Evolutionary conservation across 2,797 vertebrate genomes (phyloP), one percentile per base, ranked within the genome.

Genomic region (Molossus alvarezi): DNA sequence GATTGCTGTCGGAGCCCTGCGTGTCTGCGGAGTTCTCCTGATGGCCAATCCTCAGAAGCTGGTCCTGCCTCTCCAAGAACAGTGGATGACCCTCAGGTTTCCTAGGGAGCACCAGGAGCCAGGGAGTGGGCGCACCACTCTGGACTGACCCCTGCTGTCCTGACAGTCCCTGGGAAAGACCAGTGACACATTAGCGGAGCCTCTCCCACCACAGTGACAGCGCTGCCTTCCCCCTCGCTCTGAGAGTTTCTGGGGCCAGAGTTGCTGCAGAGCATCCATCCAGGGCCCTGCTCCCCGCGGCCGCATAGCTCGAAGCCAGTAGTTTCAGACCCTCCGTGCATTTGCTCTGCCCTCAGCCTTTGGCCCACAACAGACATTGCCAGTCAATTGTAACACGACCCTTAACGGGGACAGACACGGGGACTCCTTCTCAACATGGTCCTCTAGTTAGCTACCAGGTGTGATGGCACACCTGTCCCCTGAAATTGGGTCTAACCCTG

Each of bases 161-260:
- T 73, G 45, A 21, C 20, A 33, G 21, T 67, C 25, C 41, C 27
- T 25, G 33, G 9, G 58, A 5, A 73, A 48, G 11, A 45, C 9
- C 8, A n/a, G 4, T 13, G n/a, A 25, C 21, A 15, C 41, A 2
- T 37, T n/a, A 57, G 18, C 53, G 33, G 29, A 69, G 15, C 3
- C 3, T 65, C 88, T 41, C 12, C 53, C 20, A 57, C 14, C 67
- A 5, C 3, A 21, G 21, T 64, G n/a, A 6, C 12, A 25, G 57
- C 55, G 1, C 13, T 27, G 1, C 51, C 51, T 90, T n/a, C 14
- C 41, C 20, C 1, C 11, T 79, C 4, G 5, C 57, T 85, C 87
- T 71, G 72, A 45, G 69, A 58, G 41, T 83, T 96, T 96, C 20
- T 37, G 37, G 20, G 33, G 37, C 53, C 64, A 2, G 60, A 27